phyloP scores from a whole-genome alignment of 2,113 vertebrate species.

The Gymnobelideus leadbeateri region DNA sequence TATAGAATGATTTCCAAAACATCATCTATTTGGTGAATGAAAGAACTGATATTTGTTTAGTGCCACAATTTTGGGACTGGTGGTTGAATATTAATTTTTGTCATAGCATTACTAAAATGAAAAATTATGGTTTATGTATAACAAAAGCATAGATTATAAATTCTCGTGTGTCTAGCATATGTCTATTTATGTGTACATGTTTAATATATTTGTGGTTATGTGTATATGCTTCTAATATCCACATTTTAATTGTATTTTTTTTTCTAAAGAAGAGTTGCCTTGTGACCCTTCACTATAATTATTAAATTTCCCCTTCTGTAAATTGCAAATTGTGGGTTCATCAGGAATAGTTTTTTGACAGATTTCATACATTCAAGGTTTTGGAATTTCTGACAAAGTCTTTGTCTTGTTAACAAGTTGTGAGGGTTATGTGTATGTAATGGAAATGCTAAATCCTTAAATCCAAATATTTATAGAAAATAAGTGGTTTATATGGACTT shows the following conservation, averaged over 20 bases:
- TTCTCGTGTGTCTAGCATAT: conserved; percentile 39
- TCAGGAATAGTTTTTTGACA: conserved; percentile 54
- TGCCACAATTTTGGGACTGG: conserved; percentile 34
- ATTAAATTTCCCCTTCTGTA: conserved; percentile 46
- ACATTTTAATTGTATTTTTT: conserved; percentile 64
- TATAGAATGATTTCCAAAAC: conserved; percentile 29
- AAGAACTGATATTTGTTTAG: conserved; percentile 54
- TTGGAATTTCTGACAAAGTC: conserved; percentile 36
- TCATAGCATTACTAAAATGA: conserved; percentile 51
- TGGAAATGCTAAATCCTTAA: conserved; percentile 66
- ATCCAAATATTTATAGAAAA: conserved; percentile 3
- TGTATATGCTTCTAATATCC: conserved; percentile 70
- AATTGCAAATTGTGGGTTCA: conserved; percentile 37
- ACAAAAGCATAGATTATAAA: conserved; percentile 64
- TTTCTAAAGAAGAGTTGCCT: conserved; percentile 41
- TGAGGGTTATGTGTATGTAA: conserved; percentile 48
- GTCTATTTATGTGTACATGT: conserved; percentile 72
- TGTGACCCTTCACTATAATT: conserved; percentile 40
- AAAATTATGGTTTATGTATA: conserved; percentile 55
- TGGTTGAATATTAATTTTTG: conserved; percentile 61
- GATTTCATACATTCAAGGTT: conserved; percentile 50
- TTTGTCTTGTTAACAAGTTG: conserved; percentile 55
- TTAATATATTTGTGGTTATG: conserved; percentile 74
- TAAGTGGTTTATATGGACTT: conserved; percentile 51
- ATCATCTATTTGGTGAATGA: conserved; percentile 45